Percentiles rank a stretch among this genome's conserved stretches.
Evolutionary conservation across 2,888 invertebrate genomes (phyloP).

Genomic region (Seira ritae): DNA sequence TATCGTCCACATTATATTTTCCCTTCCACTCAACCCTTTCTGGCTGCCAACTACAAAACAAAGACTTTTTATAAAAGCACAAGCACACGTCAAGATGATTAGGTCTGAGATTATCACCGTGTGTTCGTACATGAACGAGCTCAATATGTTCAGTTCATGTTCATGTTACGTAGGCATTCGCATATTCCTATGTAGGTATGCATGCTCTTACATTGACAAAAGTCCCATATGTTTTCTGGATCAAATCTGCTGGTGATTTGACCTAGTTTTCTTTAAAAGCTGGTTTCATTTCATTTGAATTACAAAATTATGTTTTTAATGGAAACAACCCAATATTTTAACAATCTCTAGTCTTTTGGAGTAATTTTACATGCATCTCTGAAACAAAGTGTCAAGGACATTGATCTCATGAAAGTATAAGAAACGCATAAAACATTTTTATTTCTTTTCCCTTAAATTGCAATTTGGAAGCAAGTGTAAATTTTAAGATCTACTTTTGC

Average conservation of each 20-base stretch:
- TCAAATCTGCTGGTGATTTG: neutral
- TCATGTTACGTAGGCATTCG: neutral
- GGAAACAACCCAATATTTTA: too few species aligned
- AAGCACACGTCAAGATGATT: too few species aligned
- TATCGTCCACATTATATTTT: too few species aligned
- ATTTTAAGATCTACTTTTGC: neutral
- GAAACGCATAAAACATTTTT: neutral
- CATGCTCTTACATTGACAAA: too few species aligned
- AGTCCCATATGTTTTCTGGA: neutral
- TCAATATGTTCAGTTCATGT: neutral
- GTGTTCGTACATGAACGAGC: neutral
- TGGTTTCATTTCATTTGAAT: too few species aligned
- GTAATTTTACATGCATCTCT: too few species aligned
- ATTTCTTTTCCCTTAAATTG: neutral
- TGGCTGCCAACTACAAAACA: too few species aligned
- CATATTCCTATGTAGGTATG: neutral
- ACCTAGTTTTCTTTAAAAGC: neutral
- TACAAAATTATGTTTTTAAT: too few species aligned
- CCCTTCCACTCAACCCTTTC: too few species aligned
- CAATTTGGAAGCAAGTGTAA: neutral
- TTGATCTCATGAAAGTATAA: neutral
- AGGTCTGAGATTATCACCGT: neutral
- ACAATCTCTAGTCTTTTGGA: too few species aligned
- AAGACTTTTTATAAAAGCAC: neutral
- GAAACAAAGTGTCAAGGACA: conserved; percentile 5